Percentiles rank a stretch among this genome's conserved stretches.
Conservation (phyloP, 2,113 vertebrate genomes). For the Spizaetus ornatus region DNA sequence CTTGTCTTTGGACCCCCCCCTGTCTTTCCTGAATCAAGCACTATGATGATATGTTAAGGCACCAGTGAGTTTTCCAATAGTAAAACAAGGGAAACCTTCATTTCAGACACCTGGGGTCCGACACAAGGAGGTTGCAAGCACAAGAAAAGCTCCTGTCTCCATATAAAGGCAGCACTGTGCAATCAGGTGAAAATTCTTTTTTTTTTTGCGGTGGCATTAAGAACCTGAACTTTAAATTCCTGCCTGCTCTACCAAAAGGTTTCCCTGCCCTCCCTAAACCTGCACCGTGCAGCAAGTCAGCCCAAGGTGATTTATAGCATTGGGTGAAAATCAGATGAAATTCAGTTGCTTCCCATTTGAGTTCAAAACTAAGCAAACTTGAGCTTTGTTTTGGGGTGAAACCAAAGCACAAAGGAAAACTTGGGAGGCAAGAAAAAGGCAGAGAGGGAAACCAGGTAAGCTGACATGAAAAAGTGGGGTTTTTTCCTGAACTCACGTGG, state of each 20-base stretch:
- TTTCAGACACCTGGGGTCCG: not conserved
- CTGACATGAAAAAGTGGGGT: not conserved
- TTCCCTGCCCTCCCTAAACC: not conserved
- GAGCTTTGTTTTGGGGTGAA: not conserved
- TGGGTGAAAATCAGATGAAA: not conserved
- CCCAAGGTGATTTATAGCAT: not conserved
- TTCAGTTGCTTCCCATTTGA: not conserved
- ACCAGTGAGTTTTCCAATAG: not conserved
- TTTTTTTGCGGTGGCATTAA: not conserved
- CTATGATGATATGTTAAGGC: not conserved
- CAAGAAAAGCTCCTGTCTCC: not conserved
- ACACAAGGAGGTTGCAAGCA: not conserved
- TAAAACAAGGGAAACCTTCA: not conserved
- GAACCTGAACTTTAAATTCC: not conserved
- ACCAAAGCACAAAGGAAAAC: not conserved
- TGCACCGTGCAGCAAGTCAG: not conserved
- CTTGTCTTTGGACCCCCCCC: not conserved
- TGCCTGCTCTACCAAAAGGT: not conserved
- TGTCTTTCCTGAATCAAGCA: not conserved
- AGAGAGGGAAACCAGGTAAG: not conserved
- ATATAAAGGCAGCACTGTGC: not conserved
- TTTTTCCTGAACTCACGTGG: not conserved
- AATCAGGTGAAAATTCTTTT: not conserved
- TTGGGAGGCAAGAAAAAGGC: not conserved
- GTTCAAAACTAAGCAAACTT: accelerated